Evolutionary conservation across 2,113 vertebrate genomes (phyloP), one percentile per base, ranked within the genome.

Genomic region (Psilopsiagon aurifrons): DNA sequence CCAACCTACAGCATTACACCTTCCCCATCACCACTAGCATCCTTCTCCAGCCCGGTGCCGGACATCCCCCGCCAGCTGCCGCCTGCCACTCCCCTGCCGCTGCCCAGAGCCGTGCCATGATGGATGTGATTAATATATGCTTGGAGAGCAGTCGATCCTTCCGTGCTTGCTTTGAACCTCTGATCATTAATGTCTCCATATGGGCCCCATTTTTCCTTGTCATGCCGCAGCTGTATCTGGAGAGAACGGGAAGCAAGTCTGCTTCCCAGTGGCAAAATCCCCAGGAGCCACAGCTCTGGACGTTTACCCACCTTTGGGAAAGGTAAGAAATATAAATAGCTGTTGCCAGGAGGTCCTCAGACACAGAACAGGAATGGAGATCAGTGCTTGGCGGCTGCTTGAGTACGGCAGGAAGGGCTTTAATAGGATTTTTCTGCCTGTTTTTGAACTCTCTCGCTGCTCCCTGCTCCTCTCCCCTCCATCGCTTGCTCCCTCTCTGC

Each of bases 191-290:
- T 44, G 88, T 47, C 92, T 96, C 96, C 95, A 94, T 86, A 86
- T 94, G 96, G 96, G 74, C 91, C 95, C 86, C 94, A 92, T 96
- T 96, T 96, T 78, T 97, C 81, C 96, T 84, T 94, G 95, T 95
- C 96, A 94, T 3, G 8, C 60, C 3, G 1, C 97, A 95, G 95
- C 82, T 95, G 87, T 62, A 88, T 80, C 68, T 44, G 54, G 39
- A 76, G 69, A 78, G 86, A 86, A 68, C 9, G 2, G 76, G 91
- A 74, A 81, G 43, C 0, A 2, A 67, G 46, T 18, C 54, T 0
- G 1, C 77, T 95, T 95, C 75, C 59, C 69, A 80, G 63, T 71
- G 71, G 64, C 78, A 59, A 74, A 85, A 13, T 14, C 57, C 60
- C 47, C 5, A 2, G 73, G 66, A 93, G n/a, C 69, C 39, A 1